These are phyloP conservation scores for Narcine bancroftii DNA, from an alignment of 2,113 vertebrate species.

Conservation along the genomic window DNA sequence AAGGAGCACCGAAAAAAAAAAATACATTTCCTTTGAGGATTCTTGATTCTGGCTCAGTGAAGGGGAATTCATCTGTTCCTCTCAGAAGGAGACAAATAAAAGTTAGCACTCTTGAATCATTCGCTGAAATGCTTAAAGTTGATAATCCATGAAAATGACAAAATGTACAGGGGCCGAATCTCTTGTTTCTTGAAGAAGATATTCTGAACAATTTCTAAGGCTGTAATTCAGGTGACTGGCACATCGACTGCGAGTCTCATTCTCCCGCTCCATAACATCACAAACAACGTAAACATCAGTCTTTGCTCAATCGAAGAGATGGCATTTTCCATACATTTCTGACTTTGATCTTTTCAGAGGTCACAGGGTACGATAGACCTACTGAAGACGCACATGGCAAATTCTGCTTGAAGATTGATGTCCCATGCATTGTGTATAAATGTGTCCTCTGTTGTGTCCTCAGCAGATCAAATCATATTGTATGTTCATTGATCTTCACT, in stretches of 20 bases:
- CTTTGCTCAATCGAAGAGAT: neutral
- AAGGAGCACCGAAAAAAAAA: neutral
- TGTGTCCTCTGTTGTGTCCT: neutral
- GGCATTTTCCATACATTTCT: neutral
- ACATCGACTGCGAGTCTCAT: neutral
- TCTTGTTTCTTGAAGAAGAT: neutral
- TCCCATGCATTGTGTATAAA: neutral
- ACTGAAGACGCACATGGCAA: neutral
- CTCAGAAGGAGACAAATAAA: neutral
- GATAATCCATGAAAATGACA: neutral
- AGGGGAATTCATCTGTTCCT: neutral
- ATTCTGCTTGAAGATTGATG: neutral
- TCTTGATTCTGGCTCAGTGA: neutral
- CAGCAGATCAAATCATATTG: no score
- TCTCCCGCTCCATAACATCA: neutral
- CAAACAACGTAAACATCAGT: neutral
- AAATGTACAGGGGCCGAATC: neutral
- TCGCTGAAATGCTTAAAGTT: neutral
- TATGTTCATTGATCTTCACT: no score
- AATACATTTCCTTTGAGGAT: constrained; percentile 1
- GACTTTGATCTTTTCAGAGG: neutral
- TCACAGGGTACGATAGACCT: neutral
- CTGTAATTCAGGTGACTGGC: neutral
- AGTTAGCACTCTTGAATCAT: neutral
- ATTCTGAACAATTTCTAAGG: neutral